phyloP scores from a whole-genome alignment of 2,113 vertebrate species.

The Rhizomys pruinosus region DNA sequence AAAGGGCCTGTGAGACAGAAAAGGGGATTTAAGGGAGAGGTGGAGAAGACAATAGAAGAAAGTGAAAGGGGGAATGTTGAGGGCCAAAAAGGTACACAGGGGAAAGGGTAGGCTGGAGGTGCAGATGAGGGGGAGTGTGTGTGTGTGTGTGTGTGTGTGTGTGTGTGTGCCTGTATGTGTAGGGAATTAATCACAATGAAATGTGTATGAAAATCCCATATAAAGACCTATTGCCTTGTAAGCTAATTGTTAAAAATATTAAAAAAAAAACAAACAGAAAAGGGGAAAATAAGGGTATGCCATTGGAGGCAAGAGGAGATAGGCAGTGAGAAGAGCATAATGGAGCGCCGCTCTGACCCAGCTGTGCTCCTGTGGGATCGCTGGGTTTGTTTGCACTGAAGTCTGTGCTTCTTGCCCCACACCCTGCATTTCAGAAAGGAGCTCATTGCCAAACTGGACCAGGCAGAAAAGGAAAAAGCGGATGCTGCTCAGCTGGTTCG shows the following conservation, averaged over 20 bases:
- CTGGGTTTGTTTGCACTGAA: not conserved
- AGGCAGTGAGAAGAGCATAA: no score
- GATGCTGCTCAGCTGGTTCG: constrained; percentile 93
- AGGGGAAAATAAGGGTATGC: not conserved
- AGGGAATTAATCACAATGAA: not conserved
- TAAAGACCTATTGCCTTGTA: not conserved
- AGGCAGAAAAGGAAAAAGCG: constrained; percentile 92
- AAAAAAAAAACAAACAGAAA: not conserved
- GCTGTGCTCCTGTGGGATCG: not conserved
- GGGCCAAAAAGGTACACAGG: not conserved
- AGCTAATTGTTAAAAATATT: not conserved
- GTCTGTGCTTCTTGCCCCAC: not conserved
- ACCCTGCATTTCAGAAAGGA: constrained; percentile 88
- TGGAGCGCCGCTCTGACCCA: no score
- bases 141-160: no score
- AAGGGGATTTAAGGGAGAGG: not conserved
- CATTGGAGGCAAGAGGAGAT: not conserved
- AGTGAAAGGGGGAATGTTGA: not conserved
- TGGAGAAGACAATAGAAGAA: not conserved
- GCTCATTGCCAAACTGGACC: constrained; percentile 94
- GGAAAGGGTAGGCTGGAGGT: no score
- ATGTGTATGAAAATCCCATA: not conserved
- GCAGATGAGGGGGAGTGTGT: not conserved
- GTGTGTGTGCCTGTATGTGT: no score
- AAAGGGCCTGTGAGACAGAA: not conserved